These are phyloP conservation scores for Cassiopea andromeda DNA, from an alignment of 30 jellyfish, hydroid and myxozoan species.

Conservation along the genomic window DNA sequence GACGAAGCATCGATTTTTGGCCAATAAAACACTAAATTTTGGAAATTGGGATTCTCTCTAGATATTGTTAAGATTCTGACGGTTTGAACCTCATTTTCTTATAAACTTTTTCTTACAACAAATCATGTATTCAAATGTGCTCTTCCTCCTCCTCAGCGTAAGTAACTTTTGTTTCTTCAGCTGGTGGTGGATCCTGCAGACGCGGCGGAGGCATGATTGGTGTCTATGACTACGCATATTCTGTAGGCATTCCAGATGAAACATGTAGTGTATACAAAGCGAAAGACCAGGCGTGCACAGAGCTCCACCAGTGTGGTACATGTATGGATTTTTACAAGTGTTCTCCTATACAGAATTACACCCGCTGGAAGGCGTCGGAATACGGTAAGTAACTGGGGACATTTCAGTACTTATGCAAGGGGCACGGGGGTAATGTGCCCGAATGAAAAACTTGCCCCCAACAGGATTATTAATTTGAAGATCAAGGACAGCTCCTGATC, in stretches of 20 bases:
- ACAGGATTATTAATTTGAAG: no score
- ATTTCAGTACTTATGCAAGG: no score
- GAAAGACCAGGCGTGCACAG: constrained; percentile 80
- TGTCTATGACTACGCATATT: constrained; percentile 83
- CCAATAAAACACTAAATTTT: no score
- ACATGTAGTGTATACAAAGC: constrained; percentile 96
- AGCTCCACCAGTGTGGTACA: constrained; percentile 94
- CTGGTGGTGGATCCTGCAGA: constrained; percentile 86
- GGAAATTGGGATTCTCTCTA: no score
- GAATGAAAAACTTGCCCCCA: no score
- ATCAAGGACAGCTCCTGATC: no score
- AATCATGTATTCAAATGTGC: no score
- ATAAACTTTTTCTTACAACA: no score
- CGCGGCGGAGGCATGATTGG: constrained; percentile 97
- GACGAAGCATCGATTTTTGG: no score
- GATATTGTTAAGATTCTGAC: no score
- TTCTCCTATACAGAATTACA: constrained; percentile 70
- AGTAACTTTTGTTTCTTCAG: constrained; percentile 11
- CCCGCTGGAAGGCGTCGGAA: constrained; percentile 81
- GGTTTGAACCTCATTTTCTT: no score
- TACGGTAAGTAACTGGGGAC: constrained; percentile 65
- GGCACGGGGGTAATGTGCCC: no score
- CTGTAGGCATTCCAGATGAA: constrained; percentile 95
- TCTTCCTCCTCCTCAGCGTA: background rate
- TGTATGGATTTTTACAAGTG: constrained; percentile 87